Percentiles rank a stretch among this genome's conserved stretches.
Evolutionary conservation across 2,888 invertebrate species (phyloP).

Genomic region (Campoplex capitator): DNA sequence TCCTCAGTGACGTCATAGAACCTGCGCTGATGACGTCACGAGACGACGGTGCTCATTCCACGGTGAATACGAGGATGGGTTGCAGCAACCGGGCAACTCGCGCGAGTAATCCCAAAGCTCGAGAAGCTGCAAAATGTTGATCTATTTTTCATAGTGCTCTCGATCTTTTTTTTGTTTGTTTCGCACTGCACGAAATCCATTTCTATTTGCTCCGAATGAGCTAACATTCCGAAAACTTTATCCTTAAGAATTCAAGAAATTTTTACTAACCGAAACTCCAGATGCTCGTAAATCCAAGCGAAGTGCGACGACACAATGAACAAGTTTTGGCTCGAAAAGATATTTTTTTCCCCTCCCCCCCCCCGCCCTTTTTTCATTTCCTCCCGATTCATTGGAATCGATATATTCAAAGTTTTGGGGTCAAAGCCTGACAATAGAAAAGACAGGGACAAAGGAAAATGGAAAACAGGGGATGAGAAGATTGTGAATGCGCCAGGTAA

Average conservation of each 20-base stretch:
- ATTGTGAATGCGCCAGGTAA: conserved; percentile 49
- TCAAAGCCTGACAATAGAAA: conserved; percentile 46
- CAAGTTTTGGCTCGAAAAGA: neutral
- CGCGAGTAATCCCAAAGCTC: conserved; percentile 15
- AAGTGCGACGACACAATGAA: conserved; percentile 9
- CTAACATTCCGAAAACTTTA: neutral
- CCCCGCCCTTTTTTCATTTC: neutral
- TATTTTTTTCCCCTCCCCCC: neutral
- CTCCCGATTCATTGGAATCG: conserved; percentile 19
- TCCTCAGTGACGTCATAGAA: conserved; percentile 80
- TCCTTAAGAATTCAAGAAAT: neutral
- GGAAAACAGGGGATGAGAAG: conserved; percentile 30
- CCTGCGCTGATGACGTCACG: conserved; percentile 79
- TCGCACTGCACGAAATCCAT: neutral
- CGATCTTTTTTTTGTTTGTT: neutral
- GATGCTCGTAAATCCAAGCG: neutral
- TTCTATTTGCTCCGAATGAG: neutral
- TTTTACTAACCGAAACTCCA: neutral
- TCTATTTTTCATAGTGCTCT: conserved; percentile 9
- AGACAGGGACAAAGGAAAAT: conserved; percentile 45
- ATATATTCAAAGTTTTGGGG: conserved; percentile 44
- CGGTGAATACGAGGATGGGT: conserved; percentile 22
- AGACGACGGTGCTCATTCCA: conserved; percentile 46
- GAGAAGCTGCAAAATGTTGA: conserved; percentile 11
- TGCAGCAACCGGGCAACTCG: neutral